These are phyloP conservation scores for Mythimna lalbum DNA, from an alignment of 2,888 invertebrate species.

Conservation along the genomic window DNA sequence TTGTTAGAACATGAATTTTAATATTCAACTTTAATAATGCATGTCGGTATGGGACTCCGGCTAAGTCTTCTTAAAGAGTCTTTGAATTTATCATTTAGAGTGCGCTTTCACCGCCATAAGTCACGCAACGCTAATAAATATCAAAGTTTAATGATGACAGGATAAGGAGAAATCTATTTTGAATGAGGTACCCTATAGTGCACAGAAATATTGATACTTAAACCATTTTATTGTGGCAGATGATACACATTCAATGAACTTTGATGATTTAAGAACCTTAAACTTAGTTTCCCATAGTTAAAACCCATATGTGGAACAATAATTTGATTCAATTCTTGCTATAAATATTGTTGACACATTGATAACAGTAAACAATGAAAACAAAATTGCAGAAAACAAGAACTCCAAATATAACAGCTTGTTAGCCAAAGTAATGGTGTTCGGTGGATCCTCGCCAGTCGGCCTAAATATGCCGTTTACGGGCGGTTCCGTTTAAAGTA, in stretches of 20 bases:
- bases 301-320: conserved; percentile 21
- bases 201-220: conserved; percentile 40
- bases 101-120: conserved; percentile 82
- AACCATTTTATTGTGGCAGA: conserved; percentile 20
- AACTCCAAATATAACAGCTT: conserved; percentile 57
- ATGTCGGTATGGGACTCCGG: conserved; percentile 62
- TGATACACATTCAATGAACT: background rate
- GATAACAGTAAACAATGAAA: conserved; percentile 51
- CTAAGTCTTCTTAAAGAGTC: conserved; percentile 77
- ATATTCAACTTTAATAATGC: conserved; percentile 77
- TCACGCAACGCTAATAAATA: conserved; percentile 80
- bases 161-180: conserved; percentile 62
- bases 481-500: conserved; percentile 72
- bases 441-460: conserved; percentile 57
- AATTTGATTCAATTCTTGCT: conserved; percentile 23
- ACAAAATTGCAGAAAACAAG: conserved; percentile 54
- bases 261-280: conserved; percentile 1
- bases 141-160: conserved; percentile 68
- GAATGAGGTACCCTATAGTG: conserved; percentile 23
- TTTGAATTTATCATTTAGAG: conserved; percentile 80
- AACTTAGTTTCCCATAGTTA: conserved; percentile 27
- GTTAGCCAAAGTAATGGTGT: conserved; percentile 60
- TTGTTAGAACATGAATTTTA: conserved; percentile 77
- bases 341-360: conserved; percentile 43
- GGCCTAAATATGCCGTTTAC: conserved; percentile 65